Base-by-base conservation (phyloP, 2,113 vertebrate species). In the Typhlomys cinereus region DNA sequence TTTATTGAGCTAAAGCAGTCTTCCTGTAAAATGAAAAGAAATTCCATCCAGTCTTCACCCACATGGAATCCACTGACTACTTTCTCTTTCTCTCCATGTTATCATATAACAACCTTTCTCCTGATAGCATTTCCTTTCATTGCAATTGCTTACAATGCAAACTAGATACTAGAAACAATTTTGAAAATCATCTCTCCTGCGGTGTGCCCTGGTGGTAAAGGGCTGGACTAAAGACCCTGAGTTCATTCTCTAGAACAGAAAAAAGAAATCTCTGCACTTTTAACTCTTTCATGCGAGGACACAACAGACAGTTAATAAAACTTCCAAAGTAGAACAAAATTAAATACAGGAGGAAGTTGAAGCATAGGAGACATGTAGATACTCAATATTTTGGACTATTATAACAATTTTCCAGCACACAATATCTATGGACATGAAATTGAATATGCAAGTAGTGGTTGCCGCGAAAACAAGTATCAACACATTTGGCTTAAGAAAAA, bases 381-480 rank as follows among this genome's bases (percentile, higher is more conserved):
- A 59, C 52, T 96, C 87, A 84, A 41, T 92, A 85, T 94, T 88
- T 94, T 57, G 66, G 17, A 81, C 36, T 69, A 89, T 76, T 86
- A 91, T 78, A 92, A 92, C 82, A 86, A 90, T 67, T 94, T 88
- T 91, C 73, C 46, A 13, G 2, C 23, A 93, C 52, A 80, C 82
- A 4, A 14, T 89, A 44, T 62, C 41, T 48, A 27, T 81, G 64
- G 86, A 85, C 57, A 93, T 39, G 23, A 92, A 95, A 96, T 59
- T 52, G 92, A 96, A 96, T 80, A 86, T 75, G 54, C 69, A 97
- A 83, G 66, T 89, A 94, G 94, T 83, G 88, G 88, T 80, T 90
- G 91, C 2, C 6, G 93, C 85, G 89, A 94, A 97, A 97, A 94
- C 5, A 20, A 97, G 39, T 78, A 96, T 82, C 18, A 3, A 93